phyloP scores from a whole-genome alignment of 2,797 vertebrate species.

The Lerista edwardsae region DNA sequence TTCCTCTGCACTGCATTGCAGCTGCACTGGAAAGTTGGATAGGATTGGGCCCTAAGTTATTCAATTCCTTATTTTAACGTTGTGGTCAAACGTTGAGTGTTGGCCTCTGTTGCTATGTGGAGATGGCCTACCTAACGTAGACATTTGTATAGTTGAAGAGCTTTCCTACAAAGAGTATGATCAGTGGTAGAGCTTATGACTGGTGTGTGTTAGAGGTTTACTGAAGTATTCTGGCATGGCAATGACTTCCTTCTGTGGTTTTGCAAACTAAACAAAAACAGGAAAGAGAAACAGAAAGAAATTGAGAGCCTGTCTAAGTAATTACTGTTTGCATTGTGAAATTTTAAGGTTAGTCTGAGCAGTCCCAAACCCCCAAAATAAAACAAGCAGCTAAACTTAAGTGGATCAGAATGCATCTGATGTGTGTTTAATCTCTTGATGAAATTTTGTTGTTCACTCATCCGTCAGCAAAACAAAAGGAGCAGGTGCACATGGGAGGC shows the following conservation, averaged over 20 bases:
- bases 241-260: slow-evolving; percentile 73
- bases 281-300: slow-evolving; percentile 71
- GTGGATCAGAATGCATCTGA: slow-evolving; percentile 45
- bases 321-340: slow-evolving; percentile 75
- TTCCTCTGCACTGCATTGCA: too few relatives aligned
- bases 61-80: neutral
- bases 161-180: slow-evolving; percentile 59
- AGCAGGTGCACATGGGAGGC: neutral
- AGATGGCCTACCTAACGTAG: slow-evolving; percentile 23
- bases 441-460: neutral
- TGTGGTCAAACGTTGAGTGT: slow-evolving; percentile 21
- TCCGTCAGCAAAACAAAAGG: neutral
- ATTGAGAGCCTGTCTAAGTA: slow-evolving; percentile 70
- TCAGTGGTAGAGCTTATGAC: slow-evolving; percentile 57
- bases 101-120: neutral
- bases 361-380: slow-evolving; percentile 55
- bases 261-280: slow-evolving; percentile 76
- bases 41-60: neutral
- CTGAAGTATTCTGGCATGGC: slow-evolving; percentile 55
- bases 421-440: neutral
- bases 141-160: slow-evolving; percentile 70
- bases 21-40: too few relatives aligned
- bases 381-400: slow-evolving; percentile 59
- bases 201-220: slow-evolving; percentile 63
- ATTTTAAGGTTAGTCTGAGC: slow-evolving; percentile 56